Evolutionary conservation across 2,113 vertebrate species (phyloP), one percentile per base, ranked within the genome.

Genomic region (Malurus melanocephalus): DNA sequence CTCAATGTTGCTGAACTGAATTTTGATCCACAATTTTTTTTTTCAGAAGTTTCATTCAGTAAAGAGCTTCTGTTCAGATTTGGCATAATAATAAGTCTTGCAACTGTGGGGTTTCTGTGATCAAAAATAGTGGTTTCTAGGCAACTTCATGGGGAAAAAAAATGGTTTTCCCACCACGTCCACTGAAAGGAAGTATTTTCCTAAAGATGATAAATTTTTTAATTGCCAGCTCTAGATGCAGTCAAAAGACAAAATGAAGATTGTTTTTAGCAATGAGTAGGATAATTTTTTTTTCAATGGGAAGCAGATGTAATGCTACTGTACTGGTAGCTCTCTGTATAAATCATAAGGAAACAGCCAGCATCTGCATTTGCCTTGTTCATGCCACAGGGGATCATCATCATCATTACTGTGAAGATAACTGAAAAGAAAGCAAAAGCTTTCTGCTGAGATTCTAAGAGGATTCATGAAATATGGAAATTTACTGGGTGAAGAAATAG

Each of bases 331-430:
- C 35, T 88, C 40, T 94, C 67, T 75, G 35, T 87, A 48, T 93
- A 96, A 94, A 91, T 94, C 72, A 77, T 51, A 91, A 75, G 66
- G 59, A 87, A 93, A 92, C 68, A 95, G 80, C 53, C 72, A 88
- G 68, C 88, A 73, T 95, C 94, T 94, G 93, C 90, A 93, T 91
- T 94, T 96, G 81, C 71, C 57, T 93, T 93, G 72, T 83, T 95
- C 76, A 7, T 93, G 90, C 80, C 92, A 93, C 83, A 95, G 85
- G 81, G 90, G 38, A 81, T 93, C 92, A 94, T 87, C 61, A 94
- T 87, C 61, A 79, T 80, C 43, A 80, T 79, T 79, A 72, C 84
- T 94, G 81, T 67, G 82, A 83, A 96, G 72, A 91, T 52, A 73
- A 91, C 45, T 75, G 80, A 79, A 71, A 88, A 89, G 77, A 78